Evolutionary conservation across 2,888 invertebrate species (phyloP).

Genomic region (Alentia gelatinosa): DNA sequence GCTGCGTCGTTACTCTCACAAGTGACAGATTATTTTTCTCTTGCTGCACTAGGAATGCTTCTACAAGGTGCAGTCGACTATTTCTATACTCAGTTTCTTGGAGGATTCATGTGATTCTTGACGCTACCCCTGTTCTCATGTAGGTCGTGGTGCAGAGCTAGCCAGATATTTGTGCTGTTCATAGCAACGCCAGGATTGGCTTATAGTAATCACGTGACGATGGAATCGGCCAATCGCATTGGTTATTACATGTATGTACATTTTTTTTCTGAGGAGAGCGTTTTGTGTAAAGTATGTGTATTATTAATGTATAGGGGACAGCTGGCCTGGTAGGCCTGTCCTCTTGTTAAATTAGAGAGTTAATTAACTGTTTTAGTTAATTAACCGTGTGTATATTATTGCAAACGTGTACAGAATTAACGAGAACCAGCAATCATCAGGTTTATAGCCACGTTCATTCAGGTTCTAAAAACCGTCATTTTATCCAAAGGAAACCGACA

Average conservation of each 20-base stretch:
- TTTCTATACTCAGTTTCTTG: not conserved
- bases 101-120: not conserved
- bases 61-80: not conserved
- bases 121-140: not conserved
- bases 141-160: not conserved
- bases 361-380: slow-evolving; percentile 13
- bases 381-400: slow-evolving; percentile 35
- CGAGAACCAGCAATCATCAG: slow-evolving; percentile 9
- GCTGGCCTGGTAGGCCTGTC: not conserved
- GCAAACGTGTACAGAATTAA: slow-evolving; percentile 36
- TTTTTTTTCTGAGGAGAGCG: not conserved
- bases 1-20: not conserved
- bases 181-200: slow-evolving; percentile 18
- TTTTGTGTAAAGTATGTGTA: slow-evolving; percentile 25
- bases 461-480: not conserved
- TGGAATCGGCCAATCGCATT: slow-evolving; percentile 20
- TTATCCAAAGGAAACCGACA: not conserved
- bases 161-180: not conserved
- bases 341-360: slow-evolving; percentile 15
- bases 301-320: slow-evolving; percentile 14
- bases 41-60: not conserved
- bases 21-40: not conserved
- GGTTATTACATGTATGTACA: slow-evolving; percentile 33
- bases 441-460: slow-evolving; percentile 31
- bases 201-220: slow-evolving; percentile 8